Percentiles rank a stretch among this genome's conserved stretches.
These are phyloP conservation scores for Volucella zonaria DNA, from an alignment of 2,888 invertebrate genomes.

Conservation along the genomic window DNA sequence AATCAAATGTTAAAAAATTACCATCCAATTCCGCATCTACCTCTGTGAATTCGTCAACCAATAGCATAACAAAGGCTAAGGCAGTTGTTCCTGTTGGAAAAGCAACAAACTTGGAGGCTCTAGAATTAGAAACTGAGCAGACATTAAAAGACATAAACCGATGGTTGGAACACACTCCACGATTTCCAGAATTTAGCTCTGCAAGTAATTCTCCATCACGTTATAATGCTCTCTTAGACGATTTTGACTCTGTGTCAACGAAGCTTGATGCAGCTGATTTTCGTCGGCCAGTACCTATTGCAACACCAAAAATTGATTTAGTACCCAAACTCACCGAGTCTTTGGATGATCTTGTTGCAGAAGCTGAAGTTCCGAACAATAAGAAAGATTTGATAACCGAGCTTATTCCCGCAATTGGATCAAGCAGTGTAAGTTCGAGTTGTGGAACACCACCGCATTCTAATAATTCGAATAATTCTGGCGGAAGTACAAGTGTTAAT, in stretches of 20 bases:
- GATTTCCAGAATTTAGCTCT: conserved; percentile 89
- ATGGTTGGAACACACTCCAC: conserved; percentile 93
- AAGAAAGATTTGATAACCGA: conserved; percentile 77
- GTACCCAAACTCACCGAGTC: conserved; percentile 83
- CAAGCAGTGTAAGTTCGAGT: conserved; percentile 79
- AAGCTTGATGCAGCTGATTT: conserved; percentile 82
- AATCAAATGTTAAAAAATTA: conserved; percentile 78
- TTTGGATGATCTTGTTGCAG: conserved; percentile 83
- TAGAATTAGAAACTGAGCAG: conserved; percentile 87
- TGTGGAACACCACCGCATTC: conserved; percentile 81
- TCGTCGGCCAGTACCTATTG: conserved; percentile 83
- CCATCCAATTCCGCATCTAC: conserved; percentile 18
- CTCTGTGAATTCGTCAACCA: conserved; percentile 20
- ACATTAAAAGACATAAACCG: conserved; percentile 92
- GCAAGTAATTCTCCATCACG: conserved; percentile 90
- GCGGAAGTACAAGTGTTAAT: conserved; percentile 79
- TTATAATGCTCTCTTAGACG: conserved; percentile 86
- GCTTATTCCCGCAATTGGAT: conserved; percentile 72
- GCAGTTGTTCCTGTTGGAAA: conserved; percentile 27
- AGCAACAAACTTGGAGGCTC: conserved; percentile 84
- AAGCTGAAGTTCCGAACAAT: conserved; percentile 75
- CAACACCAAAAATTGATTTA: conserved; percentile 81
- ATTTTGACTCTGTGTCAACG: conserved; percentile 82
- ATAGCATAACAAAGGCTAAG: conserved; percentile 46
- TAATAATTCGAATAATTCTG: conserved; percentile 79